Conservation (phyloP, 92 coral and sea anemone species). For the Muricea muricata region DNA sequence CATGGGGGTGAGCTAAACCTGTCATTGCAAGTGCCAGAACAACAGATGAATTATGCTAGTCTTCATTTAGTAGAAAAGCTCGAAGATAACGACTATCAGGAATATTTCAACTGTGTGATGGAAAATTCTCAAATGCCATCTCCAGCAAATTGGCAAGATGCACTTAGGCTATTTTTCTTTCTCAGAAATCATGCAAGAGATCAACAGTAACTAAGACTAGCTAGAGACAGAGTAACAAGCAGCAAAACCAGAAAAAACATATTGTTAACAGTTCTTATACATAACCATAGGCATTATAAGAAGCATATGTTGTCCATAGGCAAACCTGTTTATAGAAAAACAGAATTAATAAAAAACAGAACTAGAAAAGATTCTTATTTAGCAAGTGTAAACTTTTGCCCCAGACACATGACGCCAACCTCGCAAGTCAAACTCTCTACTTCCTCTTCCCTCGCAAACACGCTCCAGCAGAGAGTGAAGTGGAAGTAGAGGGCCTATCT, state of each 20-base stretch:
- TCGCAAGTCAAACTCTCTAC: too few species aligned
- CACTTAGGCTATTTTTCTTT: slow-evolving; percentile 36
- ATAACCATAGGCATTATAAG: too few species aligned
- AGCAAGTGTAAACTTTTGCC: too few species aligned
- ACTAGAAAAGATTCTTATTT: too few species aligned
- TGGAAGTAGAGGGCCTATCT: too few species aligned
- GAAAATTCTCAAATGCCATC: slow-evolving; percentile 48
- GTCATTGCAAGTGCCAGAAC: slow-evolving; percentile 48
- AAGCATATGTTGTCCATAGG: too few species aligned
- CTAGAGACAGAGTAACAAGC: neutral
- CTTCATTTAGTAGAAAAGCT: slow-evolving; percentile 57
- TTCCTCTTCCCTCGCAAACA: too few species aligned
- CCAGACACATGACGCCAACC: too few species aligned
- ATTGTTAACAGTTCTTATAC: neutral
- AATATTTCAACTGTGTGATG: slow-evolving; percentile 69
- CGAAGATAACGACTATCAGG: slow-evolving; percentile 59
- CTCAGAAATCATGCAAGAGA: slow-evolving; percentile 46
- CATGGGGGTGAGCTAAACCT: slow-evolving; percentile 46
- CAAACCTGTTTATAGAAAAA: too few species aligned
- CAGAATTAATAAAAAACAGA: too few species aligned
- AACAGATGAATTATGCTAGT: slow-evolving; percentile 65
- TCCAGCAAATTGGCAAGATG: slow-evolving; percentile 59
- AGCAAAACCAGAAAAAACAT: neutral
- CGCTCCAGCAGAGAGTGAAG: too few species aligned
- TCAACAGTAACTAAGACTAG: neutral